Conservation (phyloP, 2,888 invertebrate species). For the Acleris literana region DNA sequence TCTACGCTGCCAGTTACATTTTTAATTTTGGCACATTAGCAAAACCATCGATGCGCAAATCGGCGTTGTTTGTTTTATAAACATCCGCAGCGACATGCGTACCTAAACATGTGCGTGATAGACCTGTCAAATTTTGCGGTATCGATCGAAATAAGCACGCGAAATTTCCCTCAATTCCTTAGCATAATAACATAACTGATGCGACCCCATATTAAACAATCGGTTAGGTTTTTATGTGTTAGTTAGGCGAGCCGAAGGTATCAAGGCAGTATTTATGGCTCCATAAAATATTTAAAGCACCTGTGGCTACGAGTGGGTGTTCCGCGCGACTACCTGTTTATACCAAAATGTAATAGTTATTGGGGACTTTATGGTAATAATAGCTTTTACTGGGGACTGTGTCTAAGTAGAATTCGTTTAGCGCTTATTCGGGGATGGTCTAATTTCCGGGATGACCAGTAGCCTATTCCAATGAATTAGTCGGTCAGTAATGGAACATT, state of each 20-base stretch:
- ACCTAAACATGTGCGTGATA: too few relatives aligned
- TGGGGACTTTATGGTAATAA: not conserved
- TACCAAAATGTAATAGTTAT: constrained; percentile 5
- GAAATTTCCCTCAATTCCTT: not conserved
- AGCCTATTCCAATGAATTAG: too few relatives aligned
- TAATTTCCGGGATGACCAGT: too few relatives aligned
- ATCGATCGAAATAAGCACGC: not conserved
- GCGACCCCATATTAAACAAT: constrained; percentile 18
- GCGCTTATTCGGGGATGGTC: too few relatives aligned
- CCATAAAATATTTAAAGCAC: constrained; percentile 22
- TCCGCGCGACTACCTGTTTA: not conserved
- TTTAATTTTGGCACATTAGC: not conserved
- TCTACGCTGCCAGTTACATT: not conserved
- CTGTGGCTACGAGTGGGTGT: constrained; percentile 10
- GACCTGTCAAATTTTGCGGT: not conserved
- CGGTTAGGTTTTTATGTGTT: constrained; percentile 8
- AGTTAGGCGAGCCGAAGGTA: constrained; percentile 12
- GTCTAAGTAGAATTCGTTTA: too few relatives aligned
- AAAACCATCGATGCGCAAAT: not conserved
- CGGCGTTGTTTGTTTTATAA: too few relatives aligned
- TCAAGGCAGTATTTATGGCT: constrained; percentile 19
- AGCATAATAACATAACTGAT: constrained; percentile 4
- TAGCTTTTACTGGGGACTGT: not conserved
- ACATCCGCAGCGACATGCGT: too few relatives aligned
- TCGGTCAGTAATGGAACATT: too few relatives aligned